Base-by-base conservation (phyloP, 1,140 invertebrate species). In the Trichogramma pretiosum region DNA sequence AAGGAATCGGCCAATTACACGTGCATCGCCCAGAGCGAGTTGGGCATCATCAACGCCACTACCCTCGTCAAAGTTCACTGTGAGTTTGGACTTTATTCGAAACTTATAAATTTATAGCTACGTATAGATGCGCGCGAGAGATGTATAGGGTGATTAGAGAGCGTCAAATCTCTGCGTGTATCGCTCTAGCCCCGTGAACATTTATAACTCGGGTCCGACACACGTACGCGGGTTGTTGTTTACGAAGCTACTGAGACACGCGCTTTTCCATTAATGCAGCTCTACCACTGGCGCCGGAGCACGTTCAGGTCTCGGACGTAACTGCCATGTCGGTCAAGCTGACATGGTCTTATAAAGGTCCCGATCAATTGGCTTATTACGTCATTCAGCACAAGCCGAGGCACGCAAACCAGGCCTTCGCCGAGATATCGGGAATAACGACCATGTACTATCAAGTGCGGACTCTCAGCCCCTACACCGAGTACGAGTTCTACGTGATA, bases 401-500 rank as follows among this genome's bases (percentile, higher is more conserved):
- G 72, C 85, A 87, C 63, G 83, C 84, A 26, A 84, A 65, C 51
- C 74, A 80, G 68, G 84, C 82, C 23, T 88, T 80, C 67, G 85
- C 84, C 55, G 91, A 95, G 65, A 92, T 95, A 58, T 88, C 84
- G 22, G 91, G 91, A 22, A 89, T 96, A 53, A 89, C 89, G 52
- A 89, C 89, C 18, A 88, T 88, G 76, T 91, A 90, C 71, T 93
- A 94, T 70, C 85, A 87, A 22, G 86, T 97, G 22, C 79, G 85
- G 36, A 84, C 84, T 54, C 75, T 96, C 13, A 90, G 87, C 43
- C 90, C 93, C 2, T 95, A 93, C 69, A 97, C 93, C 0, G 89
- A 93, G 62, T 99, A 99, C 74, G 91, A 97, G 69, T 91, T 98
- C 74, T 89, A 85, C 66, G 89, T 98, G 47, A 86, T 93, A 52